phyloP scores from a whole-genome alignment of 2,888 invertebrate genomes.

The Papilio elwesi region DNA sequence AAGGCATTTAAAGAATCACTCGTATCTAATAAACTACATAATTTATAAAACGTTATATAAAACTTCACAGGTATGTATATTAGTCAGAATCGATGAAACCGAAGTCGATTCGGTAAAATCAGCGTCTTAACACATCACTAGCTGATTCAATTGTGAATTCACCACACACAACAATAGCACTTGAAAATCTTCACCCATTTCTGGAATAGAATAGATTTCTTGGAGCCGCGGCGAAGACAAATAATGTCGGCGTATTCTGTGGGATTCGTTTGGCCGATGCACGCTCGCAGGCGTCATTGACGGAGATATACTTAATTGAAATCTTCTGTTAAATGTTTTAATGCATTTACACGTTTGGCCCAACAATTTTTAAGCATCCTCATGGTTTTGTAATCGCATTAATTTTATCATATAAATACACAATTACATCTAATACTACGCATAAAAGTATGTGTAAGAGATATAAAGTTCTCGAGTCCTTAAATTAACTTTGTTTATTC shows the following conservation, averaged over 20 bases:
- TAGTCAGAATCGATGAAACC: constrained; percentile 23
- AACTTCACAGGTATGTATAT: constrained; percentile 11
- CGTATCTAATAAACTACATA: too few species aligned
- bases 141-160: constrained; percentile 59
- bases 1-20: too few species aligned
- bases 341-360: neutral
- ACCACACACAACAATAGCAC: constrained; percentile 54
- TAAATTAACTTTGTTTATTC: too few species aligned
- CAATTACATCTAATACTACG: too few species aligned
- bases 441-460: too few species aligned
- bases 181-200: constrained; percentile 68
- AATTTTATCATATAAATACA: too few species aligned
- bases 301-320: constrained; percentile 29
- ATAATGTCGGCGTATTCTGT: constrained; percentile 45
- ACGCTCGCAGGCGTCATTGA: constrained; percentile 43
- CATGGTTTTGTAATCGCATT: too few species aligned
- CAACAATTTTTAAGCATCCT: too few species aligned
- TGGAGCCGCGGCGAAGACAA: constrained; percentile 44
- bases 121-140: constrained; percentile 45
- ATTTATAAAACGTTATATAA: too few species aligned
- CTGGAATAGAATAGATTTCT: constrained; percentile 64
- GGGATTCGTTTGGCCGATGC: constrained; percentile 41
- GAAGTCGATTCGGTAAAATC: constrained; percentile 45
- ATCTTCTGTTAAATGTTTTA: neutral
- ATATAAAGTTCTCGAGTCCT: too few species aligned